A percentile compares a stretch with the other conserved stretches of the same genome.
Evolutionary conservation across 2,113 vertebrate genomes (phyloP).

Genomic region (Eclectus roratus): DNA sequence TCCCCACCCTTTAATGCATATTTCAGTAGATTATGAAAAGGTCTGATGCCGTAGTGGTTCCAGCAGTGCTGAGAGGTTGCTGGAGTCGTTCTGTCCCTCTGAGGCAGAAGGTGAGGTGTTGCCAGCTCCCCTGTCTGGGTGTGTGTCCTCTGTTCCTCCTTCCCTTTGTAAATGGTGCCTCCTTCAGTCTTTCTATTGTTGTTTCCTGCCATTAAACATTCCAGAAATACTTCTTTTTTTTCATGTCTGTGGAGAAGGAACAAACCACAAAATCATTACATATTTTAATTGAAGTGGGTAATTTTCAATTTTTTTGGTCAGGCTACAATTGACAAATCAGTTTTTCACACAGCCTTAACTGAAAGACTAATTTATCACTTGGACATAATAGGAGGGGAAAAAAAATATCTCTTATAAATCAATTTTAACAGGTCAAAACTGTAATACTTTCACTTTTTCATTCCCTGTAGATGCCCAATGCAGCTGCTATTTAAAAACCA

Average conservation of each 20-base stretch:
- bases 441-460: constrained; percentile 30
- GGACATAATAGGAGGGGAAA: neutral
- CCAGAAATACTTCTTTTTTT: neutral
- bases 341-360: constrained; percentile 44
- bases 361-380: constrained; percentile 54
- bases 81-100: neutral
- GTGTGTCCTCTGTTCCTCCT: neutral
- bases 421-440: constrained; percentile 51
- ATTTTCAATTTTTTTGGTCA: constrained; percentile 22
- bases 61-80: neutral
- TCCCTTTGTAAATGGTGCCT: neutral
- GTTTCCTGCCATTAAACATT: neutral
- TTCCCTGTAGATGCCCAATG: neutral
- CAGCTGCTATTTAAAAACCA: constrained; percentile 47
- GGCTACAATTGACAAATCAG: constrained; percentile 16
- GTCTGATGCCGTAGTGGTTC: fast-evolving
- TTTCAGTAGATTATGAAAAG: neutral
- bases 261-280: neutral
- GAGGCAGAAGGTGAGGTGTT: neutral
- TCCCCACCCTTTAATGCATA: neutral
- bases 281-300: constrained; percentile 14
- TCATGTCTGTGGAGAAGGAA: neutral
- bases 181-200: neutral
- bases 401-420: constrained; percentile 34
- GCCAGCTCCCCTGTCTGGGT: neutral